Evolutionary conservation across 1,140 invertebrate species (phyloP).

Genomic region (Chironomus striatipennis): DNA sequence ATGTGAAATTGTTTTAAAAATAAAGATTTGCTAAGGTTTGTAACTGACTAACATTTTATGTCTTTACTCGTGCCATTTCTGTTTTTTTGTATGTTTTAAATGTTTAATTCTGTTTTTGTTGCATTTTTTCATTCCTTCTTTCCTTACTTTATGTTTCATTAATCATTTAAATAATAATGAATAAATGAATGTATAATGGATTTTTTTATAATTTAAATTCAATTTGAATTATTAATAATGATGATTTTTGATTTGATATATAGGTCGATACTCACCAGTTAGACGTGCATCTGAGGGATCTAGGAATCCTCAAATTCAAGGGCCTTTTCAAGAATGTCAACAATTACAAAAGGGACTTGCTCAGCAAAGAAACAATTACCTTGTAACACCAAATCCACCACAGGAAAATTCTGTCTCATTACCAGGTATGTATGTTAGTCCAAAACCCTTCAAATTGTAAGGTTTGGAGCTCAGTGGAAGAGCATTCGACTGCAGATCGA

Average conservation of each 20-base stretch:
- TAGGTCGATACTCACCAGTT: constrained; percentile 82
- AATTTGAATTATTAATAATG: too few species aligned
- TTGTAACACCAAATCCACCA: constrained; percentile 44
- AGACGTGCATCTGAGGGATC: constrained; percentile 66
- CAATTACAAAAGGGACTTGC: constrained; percentile 48
- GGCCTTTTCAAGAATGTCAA: constrained; percentile 63
- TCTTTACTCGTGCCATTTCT: background rate
- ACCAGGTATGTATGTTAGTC: constrained; percentile 32
- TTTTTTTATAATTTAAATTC: too few species aligned
- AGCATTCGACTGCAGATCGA: background rate
- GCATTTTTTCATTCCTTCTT: too few species aligned
- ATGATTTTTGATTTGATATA: constrained; percentile 38
- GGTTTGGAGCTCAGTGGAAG: too few species aligned
- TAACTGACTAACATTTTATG: background rate
- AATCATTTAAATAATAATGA: too few species aligned
- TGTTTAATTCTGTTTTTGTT: too few species aligned
- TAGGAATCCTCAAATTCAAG: constrained; percentile 38
- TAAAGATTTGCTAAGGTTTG: background rate
- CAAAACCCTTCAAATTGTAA: background rate
- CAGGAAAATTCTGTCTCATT: constrained; percentile 42
- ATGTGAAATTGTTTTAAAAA: too few species aligned
- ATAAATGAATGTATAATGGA: too few species aligned
- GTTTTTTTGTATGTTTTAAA: constrained; percentile 6
- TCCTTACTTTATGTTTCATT: too few species aligned
- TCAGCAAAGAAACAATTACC: constrained; percentile 40